These are phyloP conservation scores for Pao palembangensis DNA, from an alignment of 2,113 vertebrate species.

Conservation along the genomic window DNA sequence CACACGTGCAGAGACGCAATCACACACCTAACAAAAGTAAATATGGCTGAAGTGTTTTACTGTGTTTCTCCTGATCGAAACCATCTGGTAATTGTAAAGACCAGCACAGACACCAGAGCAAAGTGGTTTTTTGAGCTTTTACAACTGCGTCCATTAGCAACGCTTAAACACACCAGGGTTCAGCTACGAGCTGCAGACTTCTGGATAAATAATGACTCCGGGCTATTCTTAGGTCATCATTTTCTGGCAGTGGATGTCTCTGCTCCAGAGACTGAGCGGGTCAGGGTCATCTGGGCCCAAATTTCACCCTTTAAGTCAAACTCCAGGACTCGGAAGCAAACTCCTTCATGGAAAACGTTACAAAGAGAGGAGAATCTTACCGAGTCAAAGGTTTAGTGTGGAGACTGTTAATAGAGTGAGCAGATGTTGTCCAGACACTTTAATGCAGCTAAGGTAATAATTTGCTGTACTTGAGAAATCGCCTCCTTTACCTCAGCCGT, in stretches of 20 bases:
- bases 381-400: constrained; percentile 20
- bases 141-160: constrained; percentile 45
- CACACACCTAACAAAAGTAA: constrained; percentile 9
- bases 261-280: constrained; percentile 12
- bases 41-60: constrained; percentile 30
- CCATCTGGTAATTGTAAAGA: constrained; percentile 40
- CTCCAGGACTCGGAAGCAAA: constrained; percentile 15
- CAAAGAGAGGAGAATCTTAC: constrained; percentile 1
- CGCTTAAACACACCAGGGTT: constrained; percentile 23
- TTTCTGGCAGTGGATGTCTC: constrained; percentile 8
- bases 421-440: constrained; percentile 41
- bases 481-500: no score
- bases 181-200: constrained; percentile 12
- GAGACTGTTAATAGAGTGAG: constrained; percentile 27
- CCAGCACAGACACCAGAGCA: constrained; percentile 27
- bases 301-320: constrained; percentile 24
- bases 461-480: constrained; percentile 11
- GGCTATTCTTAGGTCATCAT: constrained; percentile 33
- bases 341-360: constrained; percentile 7
- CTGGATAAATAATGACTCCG: constrained; percentile 27
- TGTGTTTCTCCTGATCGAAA: constrained; percentile 42
- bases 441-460: constrained; percentile 27
- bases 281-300: constrained; percentile 10
- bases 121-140: constrained; percentile 39
- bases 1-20: not conserved